Evolutionary conservation across 2,797 vertebrate species (phyloP), one percentile per base, ranked within the genome.

Genomic region (Melanotaenia parkinsoni): DNA sequence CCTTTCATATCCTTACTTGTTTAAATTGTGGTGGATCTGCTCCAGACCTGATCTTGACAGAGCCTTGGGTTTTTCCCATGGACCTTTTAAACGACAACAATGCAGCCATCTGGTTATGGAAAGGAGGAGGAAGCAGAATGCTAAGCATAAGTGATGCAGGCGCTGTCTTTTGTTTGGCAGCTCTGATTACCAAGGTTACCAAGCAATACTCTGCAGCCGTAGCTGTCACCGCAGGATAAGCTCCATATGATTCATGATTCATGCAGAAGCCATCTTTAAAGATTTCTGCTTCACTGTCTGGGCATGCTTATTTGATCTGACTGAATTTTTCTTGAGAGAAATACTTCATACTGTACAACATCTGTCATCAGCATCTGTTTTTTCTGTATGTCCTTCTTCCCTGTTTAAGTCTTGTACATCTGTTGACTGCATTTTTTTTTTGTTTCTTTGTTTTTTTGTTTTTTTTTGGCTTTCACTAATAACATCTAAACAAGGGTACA

Each of bases 161-260:
- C 69, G 11, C 77, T 67, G 81, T 74, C 88, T 91, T 92, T 92
- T 92, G 91, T 92, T 88, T 89, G 78, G 82, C 86, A 68, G 86
- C 84, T 86, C 83, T 82, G 88, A 93, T 93, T 86, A 78, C 93
- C 92, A 92, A 89, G 91, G 91, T 92, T 93, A 94, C 93, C 83
- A 72, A 76, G 91, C 83, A 75, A 83, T 89, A 72, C 83, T 87
- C 80, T 67, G 74, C 88, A 82, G 86, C 84, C 62, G 83, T 70
- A 37, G 64, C 84, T 78, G 88, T 83, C 90, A 86, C 80, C 78
- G 88, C 83, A 85, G 84, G 87, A 83, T 75, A 47, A 65, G 81
- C 86, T 37, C 62, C 79, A 73, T 88, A 74, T 84, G 84, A 90
- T 89, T 87, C 77, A 80, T 76, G 79, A 81, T 70, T 77, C 24